Conservation (phyloP, 2,888 invertebrate species). For the Lasius fuliginosus region DNA sequence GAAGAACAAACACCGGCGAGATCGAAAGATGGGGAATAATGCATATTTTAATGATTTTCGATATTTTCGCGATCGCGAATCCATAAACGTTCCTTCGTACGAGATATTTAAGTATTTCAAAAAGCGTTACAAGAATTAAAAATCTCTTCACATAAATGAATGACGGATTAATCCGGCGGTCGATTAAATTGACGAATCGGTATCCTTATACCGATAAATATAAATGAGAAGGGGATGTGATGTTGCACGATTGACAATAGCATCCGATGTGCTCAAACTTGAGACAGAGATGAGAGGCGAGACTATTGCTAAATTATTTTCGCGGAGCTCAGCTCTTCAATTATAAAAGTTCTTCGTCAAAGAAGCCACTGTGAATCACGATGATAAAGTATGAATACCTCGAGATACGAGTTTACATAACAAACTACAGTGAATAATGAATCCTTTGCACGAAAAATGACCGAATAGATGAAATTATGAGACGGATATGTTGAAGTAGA, state of each 20-base stretch:
- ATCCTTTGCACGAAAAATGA: neutral
- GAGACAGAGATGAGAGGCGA: neutral
- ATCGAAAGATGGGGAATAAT: neutral
- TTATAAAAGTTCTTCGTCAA: slow-evolving; percentile 6
- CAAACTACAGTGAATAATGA: slow-evolving; percentile 28
- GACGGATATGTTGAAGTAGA: neutral
- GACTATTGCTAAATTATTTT: slow-evolving; percentile 15
- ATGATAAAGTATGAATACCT: slow-evolving; percentile 22
- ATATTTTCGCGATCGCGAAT: neutral
- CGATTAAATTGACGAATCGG: neutral
- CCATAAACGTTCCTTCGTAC: neutral
- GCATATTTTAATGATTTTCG: slow-evolving; percentile 8
- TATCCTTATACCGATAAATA: neutral
- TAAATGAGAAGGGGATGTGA: neutral
- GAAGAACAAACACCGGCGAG: neutral
- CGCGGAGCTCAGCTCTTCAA: neutral
- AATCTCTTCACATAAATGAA: neutral
- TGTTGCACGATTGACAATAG: neutral
- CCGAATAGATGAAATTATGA: slow-evolving; percentile 15
- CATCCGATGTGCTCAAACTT: neutral
- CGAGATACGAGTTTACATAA: slow-evolving; percentile 25
- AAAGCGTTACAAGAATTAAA: neutral
- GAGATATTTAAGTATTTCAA: neutral
- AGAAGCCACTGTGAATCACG: slow-evolving; percentile 26
- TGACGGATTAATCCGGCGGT: neutral